These are phyloP conservation scores for Chloroceryle aenea DNA, from an alignment of 2,113 vertebrate genomes.

Conservation along the genomic window DNA sequence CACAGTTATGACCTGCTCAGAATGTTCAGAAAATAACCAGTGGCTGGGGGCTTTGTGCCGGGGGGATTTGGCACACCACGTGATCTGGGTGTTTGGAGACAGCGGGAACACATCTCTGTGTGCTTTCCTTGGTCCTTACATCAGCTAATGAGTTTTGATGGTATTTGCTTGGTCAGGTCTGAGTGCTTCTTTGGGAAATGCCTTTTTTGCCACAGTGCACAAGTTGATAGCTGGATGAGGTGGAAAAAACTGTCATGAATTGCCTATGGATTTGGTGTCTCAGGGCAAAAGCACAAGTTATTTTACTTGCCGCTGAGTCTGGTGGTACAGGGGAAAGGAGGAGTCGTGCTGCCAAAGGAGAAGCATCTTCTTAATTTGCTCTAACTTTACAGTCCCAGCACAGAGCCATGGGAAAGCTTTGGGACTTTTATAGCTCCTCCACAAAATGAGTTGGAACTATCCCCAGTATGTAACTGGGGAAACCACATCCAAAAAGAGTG, in stretches of 20 bases:
- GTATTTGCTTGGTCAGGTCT: background rate
- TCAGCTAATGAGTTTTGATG: background rate
- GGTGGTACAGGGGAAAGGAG: background rate
- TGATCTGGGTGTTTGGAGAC: background rate
- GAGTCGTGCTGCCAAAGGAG: background rate
- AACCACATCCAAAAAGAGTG: background rate
- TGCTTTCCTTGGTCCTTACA: fast-evolving
- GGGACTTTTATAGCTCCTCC: background rate
- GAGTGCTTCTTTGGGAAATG: background rate
- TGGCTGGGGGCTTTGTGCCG: background rate
- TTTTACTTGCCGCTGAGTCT: background rate
- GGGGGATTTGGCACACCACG: background rate
- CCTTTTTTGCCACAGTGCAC: fast-evolving
- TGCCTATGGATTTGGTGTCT: background rate
- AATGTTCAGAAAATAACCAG: background rate
- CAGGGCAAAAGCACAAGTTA: fast-evolving
- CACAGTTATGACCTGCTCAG: background rate
- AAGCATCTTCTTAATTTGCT: background rate
- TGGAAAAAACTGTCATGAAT: background rate
- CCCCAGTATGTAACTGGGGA: background rate
- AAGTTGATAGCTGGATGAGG: background rate
- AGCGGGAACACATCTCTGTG: background rate
- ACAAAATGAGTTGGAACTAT: background rate
- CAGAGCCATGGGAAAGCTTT: background rate
- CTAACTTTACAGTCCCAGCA: background rate